Conservation (phyloP, 2,888 invertebrate genomes). For the Cylloceria caligata region DNA sequence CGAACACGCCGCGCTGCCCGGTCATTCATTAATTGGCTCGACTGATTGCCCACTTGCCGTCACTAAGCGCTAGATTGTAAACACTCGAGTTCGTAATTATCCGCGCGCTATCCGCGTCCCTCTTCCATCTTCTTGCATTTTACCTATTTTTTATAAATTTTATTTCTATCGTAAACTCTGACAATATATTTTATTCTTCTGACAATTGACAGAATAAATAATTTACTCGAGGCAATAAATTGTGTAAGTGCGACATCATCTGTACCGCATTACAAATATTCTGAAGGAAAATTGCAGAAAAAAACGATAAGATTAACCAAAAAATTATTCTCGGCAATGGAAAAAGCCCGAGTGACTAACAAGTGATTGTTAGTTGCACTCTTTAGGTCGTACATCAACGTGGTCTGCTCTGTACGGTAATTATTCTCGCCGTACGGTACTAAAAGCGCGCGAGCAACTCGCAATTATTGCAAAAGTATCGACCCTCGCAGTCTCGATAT, state of each 20-base stretch:
- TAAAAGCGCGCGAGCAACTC: slow-evolving; percentile 18
- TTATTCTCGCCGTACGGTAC: slow-evolving; percentile 11
- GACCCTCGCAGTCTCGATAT: slow-evolving; percentile 48
- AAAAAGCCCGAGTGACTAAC: not conserved
- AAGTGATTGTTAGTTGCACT: not conserved
- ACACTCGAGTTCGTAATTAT: slow-evolving; percentile 79
- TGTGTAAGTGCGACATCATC: not conserved
- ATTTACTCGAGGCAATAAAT: slow-evolving; percentile 64
- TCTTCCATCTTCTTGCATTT: slow-evolving; percentile 41
- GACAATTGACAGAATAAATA: not conserved
- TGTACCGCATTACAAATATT: not conserved
- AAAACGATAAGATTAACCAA: not conserved
- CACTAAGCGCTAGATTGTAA: slow-evolving; percentile 79
- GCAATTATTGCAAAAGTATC: slow-evolving; percentile 65
- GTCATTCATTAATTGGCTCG: slow-evolving; percentile 78
- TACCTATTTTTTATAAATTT: slow-evolving; percentile 7
- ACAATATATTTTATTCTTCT: slow-evolving; percentile 14
- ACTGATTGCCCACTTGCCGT: slow-evolving; percentile 78
- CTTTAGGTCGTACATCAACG: slow-evolving; percentile 1
- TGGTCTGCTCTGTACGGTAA: slow-evolving; percentile 9
- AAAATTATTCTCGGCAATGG: not conserved
- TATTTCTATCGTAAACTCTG: slow-evolving; percentile 30
- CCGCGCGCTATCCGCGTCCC: slow-evolving; percentile 68
- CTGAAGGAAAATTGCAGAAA: not conserved
- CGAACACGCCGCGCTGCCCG: slow-evolving; percentile 57